phyloP scores from a whole-genome alignment of 2,113 vertebrate species.

The Dipodomys ordii region DNA sequence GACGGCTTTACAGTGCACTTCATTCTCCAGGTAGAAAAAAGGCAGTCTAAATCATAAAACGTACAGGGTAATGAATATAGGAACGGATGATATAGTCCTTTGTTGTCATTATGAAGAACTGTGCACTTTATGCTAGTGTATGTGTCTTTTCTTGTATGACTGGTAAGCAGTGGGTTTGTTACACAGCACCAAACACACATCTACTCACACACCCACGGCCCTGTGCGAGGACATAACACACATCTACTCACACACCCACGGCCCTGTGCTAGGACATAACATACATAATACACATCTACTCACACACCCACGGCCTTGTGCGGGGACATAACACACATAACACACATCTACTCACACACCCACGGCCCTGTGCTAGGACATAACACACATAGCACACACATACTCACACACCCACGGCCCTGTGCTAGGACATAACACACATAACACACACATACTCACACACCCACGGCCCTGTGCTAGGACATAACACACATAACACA shows the following conservation, averaged over 20 bases:
- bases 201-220: too few relatives aligned
- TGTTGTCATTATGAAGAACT: not conserved
- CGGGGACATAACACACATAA: too few relatives aligned
- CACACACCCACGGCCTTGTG: too few relatives aligned
- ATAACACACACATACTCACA: too few relatives aligned
- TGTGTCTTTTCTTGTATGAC: not conserved
- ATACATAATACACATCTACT: too few relatives aligned
- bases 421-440: too few relatives aligned
- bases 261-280: not conserved
- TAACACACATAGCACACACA: too few relatives aligned
- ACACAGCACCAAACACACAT: not conserved
- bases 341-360: too few relatives aligned
- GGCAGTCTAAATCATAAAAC: not conserved
- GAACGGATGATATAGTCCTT: not conserved
- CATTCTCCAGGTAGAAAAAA: not conserved
- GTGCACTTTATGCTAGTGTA: not conserved
- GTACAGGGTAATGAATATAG: not conserved
- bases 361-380: too few relatives aligned
- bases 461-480: too few relatives aligned
- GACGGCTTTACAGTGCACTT: not conserved
- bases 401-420: too few relatives aligned
- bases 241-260: not conserved
- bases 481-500: too few relatives aligned
- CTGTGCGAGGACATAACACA: not conserved
- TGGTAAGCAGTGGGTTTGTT: not conserved